Percentiles rank a stretch among this genome's conserved stretches.
Evolutionary conservation across 2,797 vertebrate species (phyloP).

Genomic region (Morus bassanus): DNA sequence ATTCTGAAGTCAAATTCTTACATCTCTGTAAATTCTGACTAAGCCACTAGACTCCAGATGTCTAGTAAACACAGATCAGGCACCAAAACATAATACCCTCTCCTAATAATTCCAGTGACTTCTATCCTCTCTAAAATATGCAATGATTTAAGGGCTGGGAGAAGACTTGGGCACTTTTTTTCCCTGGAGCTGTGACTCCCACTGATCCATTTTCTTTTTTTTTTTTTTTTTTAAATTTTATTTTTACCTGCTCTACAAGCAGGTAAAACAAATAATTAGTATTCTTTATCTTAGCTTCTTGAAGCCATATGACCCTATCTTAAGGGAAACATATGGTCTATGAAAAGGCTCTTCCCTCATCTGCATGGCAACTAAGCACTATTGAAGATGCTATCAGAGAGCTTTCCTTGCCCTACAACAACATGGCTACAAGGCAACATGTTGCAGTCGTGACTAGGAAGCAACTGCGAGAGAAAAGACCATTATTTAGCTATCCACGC

Average conservation of each 20-base stretch:
- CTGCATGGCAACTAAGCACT: background rate
- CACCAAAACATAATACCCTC: background rate
- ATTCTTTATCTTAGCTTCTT: background rate
- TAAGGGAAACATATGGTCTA: background rate
- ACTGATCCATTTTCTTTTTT: background rate
- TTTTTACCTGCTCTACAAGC: background rate
- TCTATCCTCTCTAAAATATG: background rate
- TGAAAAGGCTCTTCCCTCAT: background rate
- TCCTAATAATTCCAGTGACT: background rate
- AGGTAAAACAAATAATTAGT: background rate
- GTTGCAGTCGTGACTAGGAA: fast-evolving
- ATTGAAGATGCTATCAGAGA: background rate
- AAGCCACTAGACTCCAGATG: background rate
- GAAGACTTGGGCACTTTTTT: background rate
- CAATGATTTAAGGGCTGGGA: background rate
- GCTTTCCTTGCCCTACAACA: background rate
- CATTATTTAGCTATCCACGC: background rate
- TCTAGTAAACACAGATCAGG: background rate
- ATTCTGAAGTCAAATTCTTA: background rate
- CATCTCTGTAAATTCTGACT: background rate
- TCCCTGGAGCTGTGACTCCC: background rate
- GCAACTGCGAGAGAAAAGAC: background rate
- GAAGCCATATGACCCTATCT: background rate
- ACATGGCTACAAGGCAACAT: background rate
- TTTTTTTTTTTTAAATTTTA: background rate